A percentile compares a stretch with the other conserved stretches of the same genome.
Conservation (phyloP, 2,888 invertebrate species). For the Diachrysia chrysitis region DNA sequence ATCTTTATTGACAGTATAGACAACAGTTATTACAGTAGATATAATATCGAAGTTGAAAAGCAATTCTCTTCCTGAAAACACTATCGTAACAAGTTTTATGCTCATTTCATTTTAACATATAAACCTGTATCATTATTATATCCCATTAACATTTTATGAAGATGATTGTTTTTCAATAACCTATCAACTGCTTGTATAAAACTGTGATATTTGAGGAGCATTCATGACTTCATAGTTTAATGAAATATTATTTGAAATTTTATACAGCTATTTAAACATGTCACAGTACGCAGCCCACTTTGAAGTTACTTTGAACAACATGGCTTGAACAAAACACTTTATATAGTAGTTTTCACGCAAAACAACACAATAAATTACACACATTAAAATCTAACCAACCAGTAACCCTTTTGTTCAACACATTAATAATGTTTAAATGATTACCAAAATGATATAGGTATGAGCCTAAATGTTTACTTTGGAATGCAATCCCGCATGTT, state of each 20-base stretch:
- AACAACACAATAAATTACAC: background rate
- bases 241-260: background rate
- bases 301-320: background rate
- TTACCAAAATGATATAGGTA: background rate
- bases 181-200: no score
- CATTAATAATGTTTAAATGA: background rate
- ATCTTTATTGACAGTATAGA: no score
- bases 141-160: background rate
- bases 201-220: no score
- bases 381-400: background rate
- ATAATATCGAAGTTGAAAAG: no score
- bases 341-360: background rate
- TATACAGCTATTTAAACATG: background rate
- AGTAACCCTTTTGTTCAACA: background rate
- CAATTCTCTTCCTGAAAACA: background rate
- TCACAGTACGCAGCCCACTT: background rate
- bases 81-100: background rate
- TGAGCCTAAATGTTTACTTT: background rate
- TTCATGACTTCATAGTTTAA: no score
- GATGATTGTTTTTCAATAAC: background rate
- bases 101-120: no score
- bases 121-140: background rate
- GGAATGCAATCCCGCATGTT: background rate
- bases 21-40: no score
- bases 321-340: background rate